Conservation (phyloP, 2,888 invertebrate genomes). For the Mythimna impura region DNA sequence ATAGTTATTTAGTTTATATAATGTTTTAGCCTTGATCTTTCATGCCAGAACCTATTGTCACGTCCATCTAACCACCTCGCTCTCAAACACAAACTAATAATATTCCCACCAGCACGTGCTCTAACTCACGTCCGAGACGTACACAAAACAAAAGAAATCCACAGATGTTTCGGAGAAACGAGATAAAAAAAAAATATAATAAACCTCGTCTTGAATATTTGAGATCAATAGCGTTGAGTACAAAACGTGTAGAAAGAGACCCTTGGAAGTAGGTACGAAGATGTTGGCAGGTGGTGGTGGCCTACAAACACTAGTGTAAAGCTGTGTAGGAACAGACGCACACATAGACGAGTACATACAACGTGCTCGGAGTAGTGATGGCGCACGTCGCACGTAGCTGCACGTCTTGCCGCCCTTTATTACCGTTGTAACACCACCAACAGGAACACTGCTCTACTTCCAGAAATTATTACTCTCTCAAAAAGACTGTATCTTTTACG, state of each 20-base stretch:
- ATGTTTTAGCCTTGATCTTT: conserved; percentile 17
- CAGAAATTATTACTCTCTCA: background rate
- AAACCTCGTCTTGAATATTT: conserved; percentile 68
- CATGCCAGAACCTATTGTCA: conserved; percentile 25
- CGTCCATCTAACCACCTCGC: conserved; percentile 12
- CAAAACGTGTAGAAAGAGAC: conserved; percentile 63
- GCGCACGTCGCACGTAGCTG: conserved; percentile 75
- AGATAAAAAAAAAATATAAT: conserved; percentile 77
- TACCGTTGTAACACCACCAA: conserved; percentile 66
- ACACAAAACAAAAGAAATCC: conserved; percentile 75
- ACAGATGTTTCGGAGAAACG: conserved; percentile 80
- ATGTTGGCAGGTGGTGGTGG: conserved; percentile 65
- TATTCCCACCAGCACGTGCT: conserved; percentile 79
- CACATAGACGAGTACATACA: conserved; percentile 63
- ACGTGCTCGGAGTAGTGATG: conserved; percentile 64
- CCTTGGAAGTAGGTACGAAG: conserved; percentile 58
- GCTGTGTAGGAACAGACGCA: conserved; percentile 51
- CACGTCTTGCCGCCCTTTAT: conserved; percentile 79
- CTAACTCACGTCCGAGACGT: conserved; percentile 63
- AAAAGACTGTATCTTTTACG: background rate
- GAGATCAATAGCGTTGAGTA: conserved; percentile 75
- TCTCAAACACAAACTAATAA: conserved; percentile 44
- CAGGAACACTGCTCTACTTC: conserved; percentile 74
- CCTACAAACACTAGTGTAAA: conserved; percentile 45
- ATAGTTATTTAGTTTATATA: conserved; percentile 2